Evolutionary conservation across 2,113 vertebrate species (phyloP).

Genomic region (Poeciliopsis prolifica): DNA sequence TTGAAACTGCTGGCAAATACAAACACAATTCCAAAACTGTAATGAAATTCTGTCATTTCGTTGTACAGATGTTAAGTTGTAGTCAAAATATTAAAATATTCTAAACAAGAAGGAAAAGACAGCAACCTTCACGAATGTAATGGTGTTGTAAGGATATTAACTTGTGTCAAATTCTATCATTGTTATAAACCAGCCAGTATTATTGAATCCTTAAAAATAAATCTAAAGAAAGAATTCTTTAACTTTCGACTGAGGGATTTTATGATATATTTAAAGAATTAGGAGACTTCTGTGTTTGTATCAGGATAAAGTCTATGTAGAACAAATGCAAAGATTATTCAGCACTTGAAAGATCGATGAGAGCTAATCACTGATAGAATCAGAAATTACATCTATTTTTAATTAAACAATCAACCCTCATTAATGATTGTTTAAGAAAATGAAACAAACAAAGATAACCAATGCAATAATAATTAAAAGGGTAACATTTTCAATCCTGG

Average conservation of each 20-base stretch:
- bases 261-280: neutral
- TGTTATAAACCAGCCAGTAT: neutral
- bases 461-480: neutral
- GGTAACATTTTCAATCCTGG: neutral
- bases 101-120: neutral
- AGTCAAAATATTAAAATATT: neutral
- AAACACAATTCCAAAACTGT: neutral
- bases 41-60: no score
- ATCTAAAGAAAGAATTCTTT: neutral
- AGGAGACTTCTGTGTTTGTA: neutral
- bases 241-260: neutral
- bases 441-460: neutral
- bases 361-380: no score
- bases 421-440: neutral
- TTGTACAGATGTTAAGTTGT: neutral
- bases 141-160: neutral
- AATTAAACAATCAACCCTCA: no score
- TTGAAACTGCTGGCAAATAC: neutral
- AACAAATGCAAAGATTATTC: no score
- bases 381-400: no score
- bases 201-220: neutral
- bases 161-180: neutral
- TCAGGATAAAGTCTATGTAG: neutral
- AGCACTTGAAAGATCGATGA: no score
- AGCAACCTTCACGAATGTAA: neutral